Evolutionary conservation across 2,888 invertebrate species (phyloP).

Genomic region (Hirtodrosophila alboralis): DNA sequence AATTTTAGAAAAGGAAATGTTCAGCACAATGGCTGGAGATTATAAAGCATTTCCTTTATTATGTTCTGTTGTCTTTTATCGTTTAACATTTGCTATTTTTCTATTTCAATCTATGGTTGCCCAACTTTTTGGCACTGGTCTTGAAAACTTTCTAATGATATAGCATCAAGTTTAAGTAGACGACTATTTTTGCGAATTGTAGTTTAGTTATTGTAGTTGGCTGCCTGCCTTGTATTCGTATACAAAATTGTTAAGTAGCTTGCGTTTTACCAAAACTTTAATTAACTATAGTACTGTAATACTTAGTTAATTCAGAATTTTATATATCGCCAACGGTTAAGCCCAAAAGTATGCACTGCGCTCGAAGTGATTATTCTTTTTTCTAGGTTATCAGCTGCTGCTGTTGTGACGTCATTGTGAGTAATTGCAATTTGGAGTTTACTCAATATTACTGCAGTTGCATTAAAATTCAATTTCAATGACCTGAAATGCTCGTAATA

Average conservation of each 20-base stretch:
- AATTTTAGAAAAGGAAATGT: slow-evolving; percentile 27
- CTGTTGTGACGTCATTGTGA: slow-evolving; percentile 35
- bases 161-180: slow-evolving; percentile 55
- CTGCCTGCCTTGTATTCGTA: slow-evolving; percentile 35
- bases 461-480: slow-evolving; percentile 10
- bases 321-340: slow-evolving; percentile 21
- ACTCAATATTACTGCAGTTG: slow-evolving; percentile 35
- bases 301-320: slow-evolving; percentile 8
- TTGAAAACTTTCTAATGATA: slow-evolving; percentile 46
- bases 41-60: slow-evolving; percentile 21
- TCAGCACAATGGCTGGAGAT: slow-evolving; percentile 16
- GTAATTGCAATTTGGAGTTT: slow-evolving; percentile 36
- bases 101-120: slow-evolving; percentile 44
- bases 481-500: slow-evolving; percentile 20
- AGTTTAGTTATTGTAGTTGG: slow-evolving; percentile 49
- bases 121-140: slow-evolving; percentile 48
- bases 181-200: slow-evolving; percentile 50
- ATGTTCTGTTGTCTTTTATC: slow-evolving; percentile 8
- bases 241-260: slow-evolving; percentile 32
- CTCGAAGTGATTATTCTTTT: slow-evolving; percentile 1
- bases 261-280: slow-evolving; percentile 32
- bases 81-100: slow-evolving; percentile 27
- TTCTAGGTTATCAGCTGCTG: slow-evolving; percentile 10
- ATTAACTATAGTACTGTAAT: slow-evolving; percentile 17
- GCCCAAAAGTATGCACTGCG: slow-evolving; percentile 62